These are phyloP conservation scores for Formica selysi DNA, from an alignment of 1,140 invertebrate genomes.

Conservation along the genomic window DNA sequence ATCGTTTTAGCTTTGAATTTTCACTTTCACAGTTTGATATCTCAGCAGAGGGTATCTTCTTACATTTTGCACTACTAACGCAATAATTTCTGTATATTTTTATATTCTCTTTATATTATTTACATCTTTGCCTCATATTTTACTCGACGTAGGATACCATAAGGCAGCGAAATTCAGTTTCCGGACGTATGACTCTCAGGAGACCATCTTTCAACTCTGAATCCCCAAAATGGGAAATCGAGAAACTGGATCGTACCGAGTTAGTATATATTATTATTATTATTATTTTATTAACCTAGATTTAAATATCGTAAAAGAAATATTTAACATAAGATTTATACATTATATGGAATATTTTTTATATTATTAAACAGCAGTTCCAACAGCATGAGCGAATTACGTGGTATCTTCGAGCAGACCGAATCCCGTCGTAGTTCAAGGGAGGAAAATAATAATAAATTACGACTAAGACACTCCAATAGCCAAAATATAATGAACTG, in stretches of 20 bases:
- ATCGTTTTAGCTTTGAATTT: slow-evolving; percentile 29
- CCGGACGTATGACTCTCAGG: slow-evolving; percentile 80
- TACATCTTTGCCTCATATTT: slow-evolving; percentile 44
- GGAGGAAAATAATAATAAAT: slow-evolving; percentile 83
- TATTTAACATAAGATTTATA: neutral
- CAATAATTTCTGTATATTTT: slow-evolving; percentile 3
- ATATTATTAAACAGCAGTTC: slow-evolving; percentile 75
- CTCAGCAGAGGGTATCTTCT: neutral
- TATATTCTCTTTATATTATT: slow-evolving; percentile 20
- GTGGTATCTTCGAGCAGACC: slow-evolving; percentile 80
- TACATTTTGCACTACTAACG: slow-evolving; percentile 29
- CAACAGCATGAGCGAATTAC: slow-evolving; percentile 78
- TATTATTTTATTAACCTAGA: slow-evolving; percentile 54
- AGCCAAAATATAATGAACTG: slow-evolving; percentile 59
- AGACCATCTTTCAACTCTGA: slow-evolving; percentile 82
- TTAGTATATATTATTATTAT: slow-evolving; percentile 73
- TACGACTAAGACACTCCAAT: slow-evolving; percentile 72
- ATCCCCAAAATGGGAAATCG: slow-evolving; percentile 78
- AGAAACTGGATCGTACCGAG: slow-evolving; percentile 81
- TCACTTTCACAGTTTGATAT: slow-evolving; percentile 12
- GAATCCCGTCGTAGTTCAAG: slow-evolving; percentile 78
- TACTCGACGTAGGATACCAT: slow-evolving; percentile 68
- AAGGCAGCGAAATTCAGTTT: slow-evolving; percentile 82
- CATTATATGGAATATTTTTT: neutral
- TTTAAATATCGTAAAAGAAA: neutral